Conservation (phyloP, 2,113 vertebrate species). For the Hippocampus guttulatus region DNA sequence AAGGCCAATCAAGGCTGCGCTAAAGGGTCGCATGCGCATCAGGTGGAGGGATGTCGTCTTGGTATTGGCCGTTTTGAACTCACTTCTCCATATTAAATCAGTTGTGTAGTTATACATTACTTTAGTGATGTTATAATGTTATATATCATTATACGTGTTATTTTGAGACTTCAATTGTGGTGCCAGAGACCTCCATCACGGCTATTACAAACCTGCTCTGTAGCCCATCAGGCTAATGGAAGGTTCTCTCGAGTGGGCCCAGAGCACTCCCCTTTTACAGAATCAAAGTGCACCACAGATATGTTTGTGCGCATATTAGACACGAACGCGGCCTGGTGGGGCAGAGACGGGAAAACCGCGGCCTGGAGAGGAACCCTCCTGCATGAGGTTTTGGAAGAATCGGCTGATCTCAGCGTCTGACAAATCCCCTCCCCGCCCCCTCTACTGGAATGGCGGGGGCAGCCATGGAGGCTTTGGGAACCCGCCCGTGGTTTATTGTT, state of each 20-base stretch:
- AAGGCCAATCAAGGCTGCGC: too few species aligned
- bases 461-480: background rate
- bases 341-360: constrained; percentile 58
- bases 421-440: background rate
- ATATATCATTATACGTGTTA: background rate
- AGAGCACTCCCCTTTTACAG: constrained; percentile 30
- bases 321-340: constrained; percentile 29
- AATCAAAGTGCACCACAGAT: constrained; percentile 45
- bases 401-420: constrained; percentile 63
- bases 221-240: constrained; percentile 12
- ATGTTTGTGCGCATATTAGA: constrained; percentile 32
- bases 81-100: background rate
- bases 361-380: constrained; percentile 42
- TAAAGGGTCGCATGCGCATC: too few species aligned
- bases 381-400: constrained; percentile 51
- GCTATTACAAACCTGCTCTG: background rate
- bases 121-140: background rate
- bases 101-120: background rate
- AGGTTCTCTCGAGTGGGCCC: constrained; percentile 3
- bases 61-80: background rate
- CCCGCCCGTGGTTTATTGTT: background rate
- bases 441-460: constrained; percentile 45
- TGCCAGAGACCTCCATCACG: background rate
- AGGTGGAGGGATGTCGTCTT: background rate
- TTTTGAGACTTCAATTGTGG: background rate